Evolutionary conservation across 2,797 vertebrate genomes (phyloP).

Genomic region (Intellagama lesueurii): DNA sequence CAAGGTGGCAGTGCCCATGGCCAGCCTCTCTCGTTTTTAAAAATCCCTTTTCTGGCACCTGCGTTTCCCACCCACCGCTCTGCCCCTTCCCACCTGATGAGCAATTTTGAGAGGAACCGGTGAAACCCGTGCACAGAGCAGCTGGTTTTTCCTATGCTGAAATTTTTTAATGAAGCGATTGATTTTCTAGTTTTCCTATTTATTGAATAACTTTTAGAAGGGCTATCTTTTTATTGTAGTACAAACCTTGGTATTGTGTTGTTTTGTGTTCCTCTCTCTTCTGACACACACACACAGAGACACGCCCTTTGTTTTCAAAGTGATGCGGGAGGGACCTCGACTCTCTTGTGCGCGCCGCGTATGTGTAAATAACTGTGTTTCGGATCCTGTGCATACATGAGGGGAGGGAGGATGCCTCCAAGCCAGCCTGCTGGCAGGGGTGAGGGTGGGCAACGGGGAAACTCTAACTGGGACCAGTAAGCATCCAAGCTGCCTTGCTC

Average conservation of each 20-base stretch:
- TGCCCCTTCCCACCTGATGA: not conserved
- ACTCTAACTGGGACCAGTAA: not conserved
- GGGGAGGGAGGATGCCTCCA: slow-evolving; percentile 35
- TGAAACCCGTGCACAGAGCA: not conserved
- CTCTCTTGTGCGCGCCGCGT: slow-evolving; percentile 52
- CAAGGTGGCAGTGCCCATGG: not conserved
- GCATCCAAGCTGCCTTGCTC: slow-evolving; percentile 11
- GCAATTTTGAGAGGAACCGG: rapidly evolving
- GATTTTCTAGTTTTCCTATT: slow-evolving; percentile 82
- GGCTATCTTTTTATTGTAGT: slow-evolving; percentile 82
- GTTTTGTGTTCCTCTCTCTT: slow-evolving; percentile 51
- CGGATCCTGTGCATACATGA: slow-evolving; percentile 63
- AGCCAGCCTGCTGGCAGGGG: not conserved
- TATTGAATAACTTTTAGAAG: slow-evolving; percentile 81
- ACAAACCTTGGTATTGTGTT: slow-evolving; percentile 66
- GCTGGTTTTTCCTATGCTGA: slow-evolving; percentile 65
- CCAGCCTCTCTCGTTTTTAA: not conserved
- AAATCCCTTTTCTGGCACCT: not conserved
- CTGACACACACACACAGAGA: not conserved
- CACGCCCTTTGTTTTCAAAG: slow-evolving; percentile 37
- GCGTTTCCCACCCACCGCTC: not conserved
- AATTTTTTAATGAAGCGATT: slow-evolving; percentile 78
- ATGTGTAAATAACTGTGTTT: slow-evolving; percentile 77
- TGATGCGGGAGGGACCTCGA: slow-evolving; percentile 58
- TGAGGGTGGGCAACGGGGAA: not conserved